Conservation (phyloP, 2,113 vertebrate species). For the Tetrax tetrax region DNA sequence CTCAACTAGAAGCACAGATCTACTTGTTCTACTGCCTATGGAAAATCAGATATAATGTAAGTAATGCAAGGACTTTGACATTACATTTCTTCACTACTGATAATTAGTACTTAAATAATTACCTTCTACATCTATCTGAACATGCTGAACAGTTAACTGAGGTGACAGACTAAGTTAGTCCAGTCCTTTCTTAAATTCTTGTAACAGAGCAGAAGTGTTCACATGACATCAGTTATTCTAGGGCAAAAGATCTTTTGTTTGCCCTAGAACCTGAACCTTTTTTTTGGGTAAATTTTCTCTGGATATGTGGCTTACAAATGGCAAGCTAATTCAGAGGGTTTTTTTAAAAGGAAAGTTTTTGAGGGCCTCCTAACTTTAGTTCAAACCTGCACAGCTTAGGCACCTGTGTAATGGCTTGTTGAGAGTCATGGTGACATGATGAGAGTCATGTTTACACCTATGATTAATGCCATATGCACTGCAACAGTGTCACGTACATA, state of each 20-base stretch:
- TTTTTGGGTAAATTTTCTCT: background rate
- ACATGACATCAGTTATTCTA: background rate
- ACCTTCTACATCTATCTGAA: background rate
- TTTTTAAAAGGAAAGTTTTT: background rate
- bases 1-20: background rate
- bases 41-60: background rate
- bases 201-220: background rate
- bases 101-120: background rate
- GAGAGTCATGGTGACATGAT: background rate
- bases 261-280: background rate
- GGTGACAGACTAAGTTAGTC: background rate
- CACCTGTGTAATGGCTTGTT: background rate
- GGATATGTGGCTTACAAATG: background rate
- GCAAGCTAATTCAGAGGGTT: background rate
- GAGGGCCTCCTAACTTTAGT: background rate
- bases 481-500: background rate
- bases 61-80: background rate
- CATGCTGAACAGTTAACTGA: background rate
- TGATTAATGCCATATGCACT: background rate
- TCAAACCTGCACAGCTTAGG: background rate
- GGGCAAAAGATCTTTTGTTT: background rate
- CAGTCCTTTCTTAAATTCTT: background rate
- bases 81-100: background rate
- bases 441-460: background rate
- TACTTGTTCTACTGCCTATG: background rate